These are phyloP conservation scores for human (Homo sapiens) DNA, from an alignment of 2,113 vertebrate species.

Conservation along the genomic window GRCh38 chrX:116003501-116004000, in stretches of 20 bases:
- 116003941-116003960: not conserved
- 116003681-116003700: conserved; percentile 17
- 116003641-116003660: not conserved
- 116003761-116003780: conserved; percentile 77
- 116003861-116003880: not conserved
- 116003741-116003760: conserved; percentile 81
- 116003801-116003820: conserved; percentile 79
- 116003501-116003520: not conserved
- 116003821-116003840: conserved; percentile 82
- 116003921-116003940: not conserved
- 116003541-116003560: not conserved
- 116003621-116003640: not conserved
- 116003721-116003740: conserved; percentile 49
- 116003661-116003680: not conserved
- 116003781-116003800: conserved; percentile 82
- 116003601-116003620: conserved; percentile 28
- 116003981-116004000: conserved; percentile 41
- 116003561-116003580: not conserved
- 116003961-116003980: conserved; percentile 24
- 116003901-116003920: conserved; percentile 34
- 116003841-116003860: conserved; percentile 49
- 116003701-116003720: conserved; percentile 18
- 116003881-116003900: conserved; percentile 32
- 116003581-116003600: not conserved
- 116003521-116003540: conserved; percentile 8